Conservation (phyloP, 1,140 invertebrate genomes). For the Sycophaga agraensis region DNA sequence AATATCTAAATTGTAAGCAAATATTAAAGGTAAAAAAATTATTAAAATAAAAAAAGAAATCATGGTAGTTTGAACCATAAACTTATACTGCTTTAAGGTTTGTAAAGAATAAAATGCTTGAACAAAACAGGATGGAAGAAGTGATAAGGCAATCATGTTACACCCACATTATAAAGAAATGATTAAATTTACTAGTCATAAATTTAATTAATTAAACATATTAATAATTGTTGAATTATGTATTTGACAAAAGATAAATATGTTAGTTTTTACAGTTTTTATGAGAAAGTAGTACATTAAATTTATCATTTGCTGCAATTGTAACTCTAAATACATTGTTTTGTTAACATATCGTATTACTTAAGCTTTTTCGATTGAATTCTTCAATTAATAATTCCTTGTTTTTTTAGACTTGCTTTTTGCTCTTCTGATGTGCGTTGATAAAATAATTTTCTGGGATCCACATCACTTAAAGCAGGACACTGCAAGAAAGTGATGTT, state of each 20-base stretch:
- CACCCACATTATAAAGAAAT: not conserved
- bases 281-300: too few relatives aligned
- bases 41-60: not conserved
- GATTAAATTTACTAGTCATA: not conserved
- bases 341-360: too few relatives aligned
- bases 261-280: too few relatives aligned
- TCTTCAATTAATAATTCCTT: constrained; percentile 34
- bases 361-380: too few relatives aligned
- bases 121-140: constrained; percentile 1
- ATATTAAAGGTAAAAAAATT: not conserved
- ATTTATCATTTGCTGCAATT: too few relatives aligned
- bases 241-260: too few relatives aligned
- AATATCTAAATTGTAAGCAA: constrained; percentile 37
- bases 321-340: too few relatives aligned
- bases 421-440: constrained; percentile 34
- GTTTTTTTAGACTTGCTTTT: constrained; percentile 28
- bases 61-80: not conserved
- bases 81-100: not conserved
- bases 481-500: constrained; percentile 36
- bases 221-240: too few relatives aligned
- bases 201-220: not conserved
- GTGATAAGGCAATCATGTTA: not conserved
- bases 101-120: too few relatives aligned
- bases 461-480: constrained; percentile 30
- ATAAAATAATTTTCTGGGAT: constrained; percentile 39